Evolutionary conservation across 2,888 invertebrate genomes (phyloP).

Genomic region (Chrysolina oricalcia): DNA sequence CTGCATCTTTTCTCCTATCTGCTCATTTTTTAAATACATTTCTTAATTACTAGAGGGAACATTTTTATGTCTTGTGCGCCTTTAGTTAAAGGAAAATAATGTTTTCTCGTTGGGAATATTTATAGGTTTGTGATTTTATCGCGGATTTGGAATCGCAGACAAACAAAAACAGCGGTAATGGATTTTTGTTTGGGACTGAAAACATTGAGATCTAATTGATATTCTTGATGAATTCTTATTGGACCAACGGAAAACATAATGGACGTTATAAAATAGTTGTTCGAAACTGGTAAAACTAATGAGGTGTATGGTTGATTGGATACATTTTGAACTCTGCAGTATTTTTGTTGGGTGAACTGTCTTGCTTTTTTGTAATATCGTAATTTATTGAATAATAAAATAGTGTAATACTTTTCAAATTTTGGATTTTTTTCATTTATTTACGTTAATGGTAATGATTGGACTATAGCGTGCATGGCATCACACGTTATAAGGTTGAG

Average conservation of each 20-base stretch:
- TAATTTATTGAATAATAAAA: too few species aligned
- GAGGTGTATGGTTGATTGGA: too few species aligned
- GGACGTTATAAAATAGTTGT: neutral
- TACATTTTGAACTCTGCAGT: too few species aligned
- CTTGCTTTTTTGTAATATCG: too few species aligned
- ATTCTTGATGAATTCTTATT: conserved; percentile 41
- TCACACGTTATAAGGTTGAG: too few species aligned
- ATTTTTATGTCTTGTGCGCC: conserved; percentile 48
- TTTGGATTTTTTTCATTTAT: too few species aligned
- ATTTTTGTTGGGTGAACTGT: too few species aligned
- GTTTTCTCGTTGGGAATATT: conserved; percentile 52
- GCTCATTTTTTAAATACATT: conserved; percentile 68
- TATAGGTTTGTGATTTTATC: conserved; percentile 56
- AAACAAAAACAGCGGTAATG: conserved; percentile 56
- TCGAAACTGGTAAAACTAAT: too few species aligned
- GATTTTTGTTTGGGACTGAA: conserved; percentile 47
- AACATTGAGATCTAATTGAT: conserved; percentile 38
- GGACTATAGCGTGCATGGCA: too few species aligned
- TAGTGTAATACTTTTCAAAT: too few species aligned
- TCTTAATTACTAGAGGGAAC: conserved; percentile 64
- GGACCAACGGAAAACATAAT: conserved; percentile 4
- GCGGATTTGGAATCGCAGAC: conserved; percentile 52
- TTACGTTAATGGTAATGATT: too few species aligned
- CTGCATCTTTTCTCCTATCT: conserved; percentile 66
- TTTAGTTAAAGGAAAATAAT: conserved; percentile 50